Evolutionary conservation across 2,888 invertebrate species (phyloP).

Genomic region (Ormyrus pomaceus): DNA sequence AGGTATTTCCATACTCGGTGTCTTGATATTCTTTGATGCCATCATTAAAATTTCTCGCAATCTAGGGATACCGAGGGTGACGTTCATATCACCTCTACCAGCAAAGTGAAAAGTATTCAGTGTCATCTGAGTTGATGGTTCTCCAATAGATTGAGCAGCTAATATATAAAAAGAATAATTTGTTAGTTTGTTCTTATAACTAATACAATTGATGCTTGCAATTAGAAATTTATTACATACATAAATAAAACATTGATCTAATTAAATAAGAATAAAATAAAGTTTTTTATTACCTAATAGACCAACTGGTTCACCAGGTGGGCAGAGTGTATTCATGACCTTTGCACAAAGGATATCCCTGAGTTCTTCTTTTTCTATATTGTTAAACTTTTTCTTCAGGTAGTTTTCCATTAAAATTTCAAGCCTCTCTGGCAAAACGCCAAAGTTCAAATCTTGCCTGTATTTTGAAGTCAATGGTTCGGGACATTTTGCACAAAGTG

Average conservation of each 20-base stretch:
- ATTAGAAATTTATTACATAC: too few species aligned
- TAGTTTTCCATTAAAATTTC: conserved; percentile 82
- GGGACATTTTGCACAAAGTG: conserved; percentile 79
- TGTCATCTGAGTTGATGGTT: conserved; percentile 99
- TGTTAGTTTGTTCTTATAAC: neutral
- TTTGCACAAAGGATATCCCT: conserved; percentile 86
- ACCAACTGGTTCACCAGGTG: conserved; percentile 97
- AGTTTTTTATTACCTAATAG: conserved; percentile 72
- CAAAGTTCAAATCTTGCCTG: conserved; percentile 87
- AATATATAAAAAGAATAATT: conserved; percentile 76
- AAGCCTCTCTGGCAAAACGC: conserved; percentile 89
- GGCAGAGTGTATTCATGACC: conserved; percentile 85
- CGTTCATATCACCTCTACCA: conserved; percentile 96
- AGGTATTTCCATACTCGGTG: conserved; percentile 97
- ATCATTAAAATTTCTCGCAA: conserved; percentile 97
- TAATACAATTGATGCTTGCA: neutral
- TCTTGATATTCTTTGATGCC: conserved; percentile 94
- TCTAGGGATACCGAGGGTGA: conserved; percentile 99
- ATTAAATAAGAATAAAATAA: conserved; percentile 1
- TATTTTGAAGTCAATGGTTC: conserved; percentile 85
- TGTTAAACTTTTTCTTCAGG: conserved; percentile 70
- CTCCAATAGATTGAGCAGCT: conserved; percentile 97
- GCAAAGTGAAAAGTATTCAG: conserved; percentile 99
- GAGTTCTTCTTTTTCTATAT: conserved; percentile 75
- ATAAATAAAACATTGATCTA: neutral